Base-by-base conservation (phyloP, 1,140 invertebrate species). In the Ganaspis sp. region DNA sequence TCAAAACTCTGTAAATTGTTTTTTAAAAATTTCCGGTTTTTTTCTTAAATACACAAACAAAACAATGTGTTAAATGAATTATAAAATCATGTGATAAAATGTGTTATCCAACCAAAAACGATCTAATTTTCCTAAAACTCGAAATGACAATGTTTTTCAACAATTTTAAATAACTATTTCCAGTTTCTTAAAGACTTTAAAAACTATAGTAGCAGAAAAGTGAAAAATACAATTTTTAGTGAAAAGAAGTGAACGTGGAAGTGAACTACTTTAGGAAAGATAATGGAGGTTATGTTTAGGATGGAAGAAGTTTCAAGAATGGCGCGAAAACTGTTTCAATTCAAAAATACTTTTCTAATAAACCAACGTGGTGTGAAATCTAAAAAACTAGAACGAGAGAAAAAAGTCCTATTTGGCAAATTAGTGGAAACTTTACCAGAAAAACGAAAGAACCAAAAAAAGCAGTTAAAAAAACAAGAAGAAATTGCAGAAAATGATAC, bases 381-480 rank as follows among this genome's bases (percentile, higher is more conserved):
- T 72, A 81, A 85, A 77, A 70, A 77, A 38, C 71, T 84, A 73
- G 78, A 83, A 72, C 75, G 80, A 64, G 85, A 89, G 26, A 80
- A 86, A 58, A 85, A 87, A 73, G 21, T 76, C 9, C 12, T 85
- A 9, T 90, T 82, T 71, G 88, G 87, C 0, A 70, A 78, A 12
- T 17, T 88, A 4, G 4, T 87, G 0, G 85, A 88, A 73, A 84
- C 83, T 0, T 82, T 81, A 53, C 77, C 78, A 53, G 70, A 86
- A 53, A 87, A 85, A 79, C 19, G 15, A 1, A 79, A n/a, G n/a
- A n/a, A n/a, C n/a, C n/a, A 78, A 69, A 75, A 82, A 53, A 4
- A 77, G 0, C 84, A 83, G 71, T 64, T 70, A n/a, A n/a, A n/a
- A n/a, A n/a, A n/a, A n/a, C n/a, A n/a, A n/a, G n/a, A n/a, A n/a